Percentiles rank a stretch among this genome's conserved stretches.
Conservation (phyloP, 2,797 vertebrate species). For the Sebastes vulpes region DNA sequence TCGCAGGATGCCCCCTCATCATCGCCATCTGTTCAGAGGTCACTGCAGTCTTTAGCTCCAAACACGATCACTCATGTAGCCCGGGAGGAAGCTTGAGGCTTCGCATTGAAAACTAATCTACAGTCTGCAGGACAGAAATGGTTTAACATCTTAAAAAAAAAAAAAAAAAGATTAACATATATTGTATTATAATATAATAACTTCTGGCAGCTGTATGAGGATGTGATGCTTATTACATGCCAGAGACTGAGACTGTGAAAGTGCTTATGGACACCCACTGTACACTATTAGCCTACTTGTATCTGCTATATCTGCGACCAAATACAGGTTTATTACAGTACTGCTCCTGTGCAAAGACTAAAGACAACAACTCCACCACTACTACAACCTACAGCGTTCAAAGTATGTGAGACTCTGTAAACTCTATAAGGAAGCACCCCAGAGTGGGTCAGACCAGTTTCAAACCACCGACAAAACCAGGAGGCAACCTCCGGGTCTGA, state of each 20-base stretch:
- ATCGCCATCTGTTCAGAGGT: constrained; percentile 17
- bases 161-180: no score
- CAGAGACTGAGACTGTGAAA: background rate
- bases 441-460: background rate
- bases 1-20: background rate
- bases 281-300: no score
- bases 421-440: background rate
- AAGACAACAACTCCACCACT: background rate
- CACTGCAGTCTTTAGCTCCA: background rate
- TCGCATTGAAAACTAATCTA: background rate
- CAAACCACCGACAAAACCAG: background rate
- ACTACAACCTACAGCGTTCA: background rate
- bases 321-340: background rate
- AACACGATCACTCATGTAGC: background rate
- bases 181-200: background rate
- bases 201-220: background rate
- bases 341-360: no score
- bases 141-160: background rate
- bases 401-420: background rate
- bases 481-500: no score
- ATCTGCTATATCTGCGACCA: no score
- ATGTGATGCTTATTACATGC: background rate
- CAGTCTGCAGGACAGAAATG: background rate
- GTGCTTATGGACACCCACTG: no score
- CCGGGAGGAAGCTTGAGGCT: background rate